Percentiles rank a stretch among this genome's conserved stretches.
These are phyloP conservation scores for Ellobius talpinus DNA, from an alignment of 2,113 vertebrate genomes.

Conservation along the genomic window DNA sequence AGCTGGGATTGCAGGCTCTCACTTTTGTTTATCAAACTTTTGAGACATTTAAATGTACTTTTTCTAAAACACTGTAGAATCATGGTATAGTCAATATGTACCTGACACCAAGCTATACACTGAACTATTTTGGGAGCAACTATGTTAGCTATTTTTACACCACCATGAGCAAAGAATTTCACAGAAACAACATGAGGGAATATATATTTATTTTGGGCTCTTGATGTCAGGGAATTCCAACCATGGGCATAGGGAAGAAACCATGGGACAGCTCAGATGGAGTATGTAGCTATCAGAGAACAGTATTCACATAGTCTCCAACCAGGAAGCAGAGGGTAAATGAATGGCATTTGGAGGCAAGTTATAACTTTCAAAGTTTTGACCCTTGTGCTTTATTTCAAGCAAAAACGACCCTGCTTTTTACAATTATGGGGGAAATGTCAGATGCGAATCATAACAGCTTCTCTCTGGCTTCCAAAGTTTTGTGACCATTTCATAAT, in stretches of 20 bases:
- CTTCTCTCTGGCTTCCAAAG: background rate
- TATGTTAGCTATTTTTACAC: background rate
- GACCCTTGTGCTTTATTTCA: background rate
- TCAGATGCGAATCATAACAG: background rate
- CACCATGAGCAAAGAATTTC: background rate
- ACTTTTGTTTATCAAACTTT: constrained; percentile 2
- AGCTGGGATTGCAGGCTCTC: background rate
- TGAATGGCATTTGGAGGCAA: background rate
- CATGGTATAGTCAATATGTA: background rate
- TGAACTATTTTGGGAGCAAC: background rate
- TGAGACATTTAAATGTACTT: background rate
- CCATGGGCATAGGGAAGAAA: background rate
- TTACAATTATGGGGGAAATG: background rate
- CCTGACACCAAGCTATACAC: background rate
- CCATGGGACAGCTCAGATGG: background rate
- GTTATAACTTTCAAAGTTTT: background rate
- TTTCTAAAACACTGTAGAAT: background rate
- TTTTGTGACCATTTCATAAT: background rate
- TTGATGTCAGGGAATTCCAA: background rate
- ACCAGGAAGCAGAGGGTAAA: background rate
- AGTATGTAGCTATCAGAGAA: background rate
- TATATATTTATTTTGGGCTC: background rate
- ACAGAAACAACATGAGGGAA: background rate
- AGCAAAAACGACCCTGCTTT: background rate
- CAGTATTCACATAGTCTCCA: background rate